Evolutionary conservation across 2,888 invertebrate genomes (phyloP), one percentile per base, ranked within the genome.

Genomic region (Plagodis pulveraria): DNA sequence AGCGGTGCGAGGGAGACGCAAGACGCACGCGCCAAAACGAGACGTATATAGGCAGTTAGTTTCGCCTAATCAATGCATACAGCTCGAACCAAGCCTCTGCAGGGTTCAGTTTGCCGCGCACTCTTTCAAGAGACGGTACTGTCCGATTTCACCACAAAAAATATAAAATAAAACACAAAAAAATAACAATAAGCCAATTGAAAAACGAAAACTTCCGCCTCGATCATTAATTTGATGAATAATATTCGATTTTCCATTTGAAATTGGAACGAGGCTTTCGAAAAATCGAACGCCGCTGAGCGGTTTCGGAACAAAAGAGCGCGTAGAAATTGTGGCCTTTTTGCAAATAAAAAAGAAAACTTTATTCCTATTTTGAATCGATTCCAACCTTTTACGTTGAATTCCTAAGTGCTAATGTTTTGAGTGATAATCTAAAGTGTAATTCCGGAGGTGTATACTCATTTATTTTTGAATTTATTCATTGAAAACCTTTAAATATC

Each of bases 1-100:
- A 72, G 67, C 72, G 59, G 87, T 50, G 78, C 48, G 82, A 89
- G 58, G 8, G 83, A 66, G 84, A 85, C 56, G 58, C 65, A 48
- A 58, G 40, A 72, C 60, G 50, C 41, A 36, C 52, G 67, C 0
- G 86, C 7, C 22, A 44, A 78, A 88, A 49, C 48, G 84, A 72
- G 90, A 89, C 72, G 68, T 54, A 41, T 55, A 71, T 67, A 86
- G 52, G 50, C 71, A 63, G 73, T 67, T 63, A 87, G 90, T 83
- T 91, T 81, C 90, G 87, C 86, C 91, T 83, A 91, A 91, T 91
- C 91, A 90, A 92, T 92, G 91, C 89, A 90, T 81, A 84, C 80
- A 84, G 82, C 83, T 83, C 60, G 81, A 78, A 71, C 71, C 73
- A 72, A 80, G 75, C 80, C 88, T 89, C 68, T 68, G 89, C 89